A percentile compares a stretch with the other conserved stretches of the same genome.
Evolutionary conservation across 2,888 invertebrate species (phyloP).

Genomic region (Campoplex capitator): DNA sequence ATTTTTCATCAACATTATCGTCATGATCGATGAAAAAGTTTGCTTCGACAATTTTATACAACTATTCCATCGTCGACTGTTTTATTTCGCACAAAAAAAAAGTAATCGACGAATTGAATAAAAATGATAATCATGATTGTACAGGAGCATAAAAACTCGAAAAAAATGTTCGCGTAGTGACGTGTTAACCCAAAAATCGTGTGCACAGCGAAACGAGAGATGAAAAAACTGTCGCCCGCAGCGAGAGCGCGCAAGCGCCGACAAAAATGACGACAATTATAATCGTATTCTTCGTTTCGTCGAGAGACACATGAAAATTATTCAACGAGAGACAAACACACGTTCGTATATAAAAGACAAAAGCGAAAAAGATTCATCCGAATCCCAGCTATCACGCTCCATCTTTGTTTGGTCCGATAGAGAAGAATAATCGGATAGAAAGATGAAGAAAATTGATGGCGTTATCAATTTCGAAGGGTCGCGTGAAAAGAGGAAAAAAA

Average conservation of each 20-base stretch:
- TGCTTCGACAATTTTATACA: too few relatives aligned
- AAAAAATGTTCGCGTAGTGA: background rate
- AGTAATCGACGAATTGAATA: too few relatives aligned
- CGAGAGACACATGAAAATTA: constrained; percentile 14
- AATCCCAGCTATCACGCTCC: background rate
- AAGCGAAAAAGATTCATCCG: background rate
- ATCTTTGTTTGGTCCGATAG: background rate
- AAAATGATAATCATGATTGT: too few relatives aligned
- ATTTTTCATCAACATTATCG: too few relatives aligned
- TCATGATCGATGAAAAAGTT: too few relatives aligned
- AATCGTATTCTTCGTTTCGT: constrained; percentile 13
- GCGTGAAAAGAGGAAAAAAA: background rate
- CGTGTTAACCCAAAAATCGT: background rate
- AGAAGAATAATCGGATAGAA: background rate
- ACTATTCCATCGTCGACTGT: too few relatives aligned
- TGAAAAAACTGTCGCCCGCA: constrained; percentile 8
- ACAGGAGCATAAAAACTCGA: too few relatives aligned
- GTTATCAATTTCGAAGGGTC: background rate
- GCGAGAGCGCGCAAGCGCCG: background rate
- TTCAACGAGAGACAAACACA: background rate
- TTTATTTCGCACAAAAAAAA: too few relatives aligned
- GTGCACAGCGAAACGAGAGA: constrained; percentile 17
- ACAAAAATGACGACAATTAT: background rate
- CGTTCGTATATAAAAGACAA: background rate
- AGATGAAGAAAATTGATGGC: background rate